Evolutionary conservation across 2,888 invertebrate species (phyloP), one percentile per base, ranked within the genome.

Genomic region (Dilophus febrilis): DNA sequence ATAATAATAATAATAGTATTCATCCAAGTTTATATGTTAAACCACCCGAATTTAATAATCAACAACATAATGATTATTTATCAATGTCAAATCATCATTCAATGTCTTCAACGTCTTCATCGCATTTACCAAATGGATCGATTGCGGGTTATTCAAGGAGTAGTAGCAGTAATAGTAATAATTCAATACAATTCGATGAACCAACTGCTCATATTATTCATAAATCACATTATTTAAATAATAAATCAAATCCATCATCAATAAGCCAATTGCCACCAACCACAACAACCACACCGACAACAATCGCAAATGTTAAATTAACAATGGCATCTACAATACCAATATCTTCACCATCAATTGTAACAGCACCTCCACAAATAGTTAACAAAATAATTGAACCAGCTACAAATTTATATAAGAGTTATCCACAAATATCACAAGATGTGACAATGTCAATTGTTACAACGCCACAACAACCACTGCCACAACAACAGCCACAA

Each of bases 11-110:
- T 17, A 12, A 3, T 6, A 32, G 14, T n/a, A 13, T 14, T 16
- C 41, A 46, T 30, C 43, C 39, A 36, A 45, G 43, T 38, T 37
- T 47, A 22, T 48, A 48, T 39, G 44, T 48, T 13, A 45, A 45
- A 37, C 36, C 45, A 7, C 48, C 48, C 7, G 44, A 47, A 37
- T 48, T 48, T 33, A 43, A 46, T 31, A 43, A 30, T 30, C 4
- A 22, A 6, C 22, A 22, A 22, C 17, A 18, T 29, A 14, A 35
- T 35, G 30, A 29, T 22, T 12, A 36, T n/a, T 32, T n/a, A n/a
- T n/a, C 14, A 16, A 19, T 35, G 26, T 17, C 31, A 36, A 16
- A 31, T 35, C 3, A 18, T 14, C 8, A 27, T 36, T 26, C 13
- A 40, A 12, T 11, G 12, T 14, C 28, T 35, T 14, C 19, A 38